These are phyloP conservation scores for Burhinus bistriatus DNA, from an alignment of 2,113 vertebrate genomes.

Conservation along the genomic window DNA sequence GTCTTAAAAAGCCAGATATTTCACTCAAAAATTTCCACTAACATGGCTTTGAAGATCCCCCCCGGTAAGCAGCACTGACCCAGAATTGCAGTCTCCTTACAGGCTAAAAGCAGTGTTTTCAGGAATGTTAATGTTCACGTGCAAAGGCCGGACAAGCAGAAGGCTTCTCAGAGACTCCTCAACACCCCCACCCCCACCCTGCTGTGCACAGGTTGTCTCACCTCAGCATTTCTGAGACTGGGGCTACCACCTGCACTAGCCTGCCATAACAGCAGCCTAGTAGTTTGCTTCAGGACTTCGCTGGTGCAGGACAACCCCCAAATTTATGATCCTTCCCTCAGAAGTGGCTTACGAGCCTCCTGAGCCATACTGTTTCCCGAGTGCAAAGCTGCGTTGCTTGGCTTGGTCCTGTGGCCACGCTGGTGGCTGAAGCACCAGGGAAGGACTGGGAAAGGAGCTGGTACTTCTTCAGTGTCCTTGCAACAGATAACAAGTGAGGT, in stretches of 20 bases:
- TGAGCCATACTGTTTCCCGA: background rate
- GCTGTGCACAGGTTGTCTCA: background rate
- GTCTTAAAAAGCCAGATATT: background rate
- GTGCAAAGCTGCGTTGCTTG: background rate
- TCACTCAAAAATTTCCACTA: background rate
- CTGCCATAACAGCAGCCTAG: background rate
- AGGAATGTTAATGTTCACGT: background rate
- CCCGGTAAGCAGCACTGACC: background rate
- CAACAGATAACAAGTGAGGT: background rate
- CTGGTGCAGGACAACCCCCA: background rate
- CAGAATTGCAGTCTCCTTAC: background rate
- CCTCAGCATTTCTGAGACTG: background rate
- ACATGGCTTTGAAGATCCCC: background rate
- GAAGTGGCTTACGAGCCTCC: background rate
- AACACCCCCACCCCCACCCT: background rate
- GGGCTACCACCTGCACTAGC: background rate
- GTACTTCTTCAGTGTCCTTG: background rate
- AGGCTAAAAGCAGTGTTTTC: background rate
- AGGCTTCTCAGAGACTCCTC: background rate
- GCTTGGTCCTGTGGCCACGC: fast-evolving
- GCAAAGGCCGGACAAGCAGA: background rate
- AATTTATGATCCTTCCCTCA: background rate
- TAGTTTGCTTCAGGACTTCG: background rate
- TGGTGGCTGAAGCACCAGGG: background rate
- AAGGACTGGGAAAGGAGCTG: background rate